These are phyloP conservation scores for Sebastes melanostomus DNA, from an alignment of 2,797 vertebrate genomes.

Conservation along the genomic window DNA sequence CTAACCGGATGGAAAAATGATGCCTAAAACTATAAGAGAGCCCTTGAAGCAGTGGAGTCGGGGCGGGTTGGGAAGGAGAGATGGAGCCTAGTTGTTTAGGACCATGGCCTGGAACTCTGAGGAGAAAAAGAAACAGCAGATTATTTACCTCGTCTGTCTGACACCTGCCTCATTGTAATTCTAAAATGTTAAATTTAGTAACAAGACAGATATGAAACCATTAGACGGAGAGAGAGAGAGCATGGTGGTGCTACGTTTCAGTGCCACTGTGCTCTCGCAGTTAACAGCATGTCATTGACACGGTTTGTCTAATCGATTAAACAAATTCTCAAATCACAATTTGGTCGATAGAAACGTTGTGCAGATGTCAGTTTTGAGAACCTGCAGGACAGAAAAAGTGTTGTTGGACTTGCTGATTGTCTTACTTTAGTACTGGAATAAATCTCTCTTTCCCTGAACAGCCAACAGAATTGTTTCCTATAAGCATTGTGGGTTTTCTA, in stretches of 20 bases:
- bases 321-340: background rate
- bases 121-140: conserved; percentile 18
- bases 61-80: background rate
- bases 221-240: background rate
- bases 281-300: background rate
- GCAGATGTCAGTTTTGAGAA: background rate
- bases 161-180: background rate
- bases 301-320: background rate
- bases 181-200: background rate
- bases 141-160: background rate
- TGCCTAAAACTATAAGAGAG: conserved; percentile 39
- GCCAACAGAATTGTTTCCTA: background rate
- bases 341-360: background rate
- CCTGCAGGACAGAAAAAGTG: background rate
- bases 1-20: conserved; percentile 14
- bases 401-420: background rate
- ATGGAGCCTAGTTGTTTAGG: conserved; percentile 78
- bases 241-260: background rate
- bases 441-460: background rate
- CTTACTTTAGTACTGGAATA: background rate
- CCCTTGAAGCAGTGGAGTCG: conserved; percentile 41
- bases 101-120: conserved; percentile 95
- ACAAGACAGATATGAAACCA: background rate
- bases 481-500: background rate
- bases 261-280: background rate